Conservation (phyloP, 1,140 invertebrate genomes). For the Pissodes strobi region DNA sequence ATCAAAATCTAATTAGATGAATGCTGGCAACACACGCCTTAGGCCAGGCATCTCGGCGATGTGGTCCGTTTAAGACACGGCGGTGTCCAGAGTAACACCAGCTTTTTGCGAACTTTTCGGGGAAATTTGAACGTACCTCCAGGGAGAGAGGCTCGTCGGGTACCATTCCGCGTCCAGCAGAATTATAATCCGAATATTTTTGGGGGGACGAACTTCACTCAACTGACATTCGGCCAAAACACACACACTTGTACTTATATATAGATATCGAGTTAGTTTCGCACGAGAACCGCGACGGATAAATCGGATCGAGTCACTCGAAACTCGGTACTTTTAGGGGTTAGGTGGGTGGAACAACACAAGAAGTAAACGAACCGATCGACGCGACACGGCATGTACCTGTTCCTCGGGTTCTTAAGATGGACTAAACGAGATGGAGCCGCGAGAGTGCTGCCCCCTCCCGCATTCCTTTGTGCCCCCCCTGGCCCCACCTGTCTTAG, state of each 20-base stretch:
- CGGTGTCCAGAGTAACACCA: conserved; percentile 23
- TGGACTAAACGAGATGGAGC: conserved; percentile 49
- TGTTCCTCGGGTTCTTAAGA: conserved; percentile 45
- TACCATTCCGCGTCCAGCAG: conserved; percentile 10
- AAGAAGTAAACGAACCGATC: conserved; percentile 32
- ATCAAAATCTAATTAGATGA: conserved; percentile 31
- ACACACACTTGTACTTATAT: conserved; percentile 17
- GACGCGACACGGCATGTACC: conserved; percentile 32
- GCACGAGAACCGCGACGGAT: too few species aligned
- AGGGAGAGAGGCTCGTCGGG: conserved; percentile 19
- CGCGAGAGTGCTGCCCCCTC: conserved; percentile 48
- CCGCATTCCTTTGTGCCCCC: conserved; percentile 53
- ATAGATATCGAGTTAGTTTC: too few species aligned
- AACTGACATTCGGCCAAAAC: background rate
- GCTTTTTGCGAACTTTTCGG: conserved; percentile 21
- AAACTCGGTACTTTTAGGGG: conserved; percentile 26
- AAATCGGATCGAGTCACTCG: conserved; percentile 22
- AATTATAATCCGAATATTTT: conserved; percentile 18
- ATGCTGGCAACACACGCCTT: conserved; percentile 27
- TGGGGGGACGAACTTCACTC: conserved; percentile 9
- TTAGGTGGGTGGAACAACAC: conserved; percentile 25
- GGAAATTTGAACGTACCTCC: conserved; percentile 23
- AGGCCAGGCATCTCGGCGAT: conserved; percentile 37
- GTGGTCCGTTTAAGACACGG: conserved; percentile 37
- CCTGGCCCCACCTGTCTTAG: conserved; percentile 43